A percentile compares a stretch with the other conserved stretches of the same genome.
These are phyloP conservation scores for Physella acuta DNA, from an alignment of 1,140 invertebrate genomes.

Conservation along the genomic window DNA sequence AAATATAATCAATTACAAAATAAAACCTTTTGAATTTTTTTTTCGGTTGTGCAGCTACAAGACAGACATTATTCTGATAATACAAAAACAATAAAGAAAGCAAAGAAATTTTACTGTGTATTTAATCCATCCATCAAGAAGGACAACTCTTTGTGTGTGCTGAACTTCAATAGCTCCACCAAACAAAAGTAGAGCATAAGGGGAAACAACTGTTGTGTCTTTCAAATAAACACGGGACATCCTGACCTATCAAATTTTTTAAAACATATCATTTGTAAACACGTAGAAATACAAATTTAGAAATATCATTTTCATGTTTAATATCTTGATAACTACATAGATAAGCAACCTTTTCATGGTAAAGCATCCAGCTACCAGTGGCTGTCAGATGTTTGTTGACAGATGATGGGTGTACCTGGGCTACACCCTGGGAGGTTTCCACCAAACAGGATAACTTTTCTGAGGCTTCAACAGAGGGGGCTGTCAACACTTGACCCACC, in stretches of 20 bases:
- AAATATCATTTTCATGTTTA: too few relatives aligned
- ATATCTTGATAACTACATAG: too few relatives aligned
- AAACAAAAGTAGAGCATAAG: conserved; percentile 76
- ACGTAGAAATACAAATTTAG: too few relatives aligned
- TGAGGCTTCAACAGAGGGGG: conserved; percentile 43
- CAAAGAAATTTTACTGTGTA: conserved; percentile 64
- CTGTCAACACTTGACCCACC: conserved; percentile 23
- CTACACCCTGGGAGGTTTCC: conserved; percentile 47
- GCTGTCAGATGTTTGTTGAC: conserved; percentile 49
- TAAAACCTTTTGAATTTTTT: background rate
- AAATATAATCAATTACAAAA: background rate
- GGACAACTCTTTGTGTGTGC: conserved; percentile 50
- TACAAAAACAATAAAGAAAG: background rate
- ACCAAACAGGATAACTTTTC: conserved; percentile 37
- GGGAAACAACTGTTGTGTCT: conserved; percentile 77
- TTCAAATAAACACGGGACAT: conserved; percentile 69
- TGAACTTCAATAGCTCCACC: conserved; percentile 63
- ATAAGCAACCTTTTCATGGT: conserved; percentile 53
- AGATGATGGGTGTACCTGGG: conserved; percentile 50
- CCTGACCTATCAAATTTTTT: conserved; percentile 47
- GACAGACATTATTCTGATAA: background rate
- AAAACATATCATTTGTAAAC: too few relatives aligned
- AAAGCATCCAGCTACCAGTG: conserved; percentile 45
- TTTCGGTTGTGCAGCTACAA: too few relatives aligned
- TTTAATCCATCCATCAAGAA: conserved; percentile 77